phyloP scores from a whole-genome alignment of 2,888 invertebrate genomes.

The Drosophila peninsularis region DNA sequence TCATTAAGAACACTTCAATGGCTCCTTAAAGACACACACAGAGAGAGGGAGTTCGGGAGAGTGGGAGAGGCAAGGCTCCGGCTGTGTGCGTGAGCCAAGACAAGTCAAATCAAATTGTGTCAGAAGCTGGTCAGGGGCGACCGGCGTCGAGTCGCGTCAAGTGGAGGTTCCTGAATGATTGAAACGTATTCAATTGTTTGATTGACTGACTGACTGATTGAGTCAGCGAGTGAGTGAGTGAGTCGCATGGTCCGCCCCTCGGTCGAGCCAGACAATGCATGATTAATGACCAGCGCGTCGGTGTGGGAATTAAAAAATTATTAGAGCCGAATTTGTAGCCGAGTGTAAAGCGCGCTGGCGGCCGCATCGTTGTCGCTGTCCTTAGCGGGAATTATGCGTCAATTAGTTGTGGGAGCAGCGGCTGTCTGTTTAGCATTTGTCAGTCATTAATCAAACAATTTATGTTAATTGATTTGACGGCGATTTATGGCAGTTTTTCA shows the following conservation, averaged over 20 bases:
- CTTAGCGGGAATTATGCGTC: slow-evolving; percentile 60
- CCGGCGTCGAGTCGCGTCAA: neutral
- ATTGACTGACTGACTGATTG: slow-evolving; percentile 41
- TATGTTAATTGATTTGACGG: slow-evolving; percentile 78
- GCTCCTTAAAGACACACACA: neutral
- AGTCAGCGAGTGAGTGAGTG: slow-evolving; percentile 38
- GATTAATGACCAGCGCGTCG: slow-evolving; percentile 62
- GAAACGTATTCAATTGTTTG: slow-evolving; percentile 79
- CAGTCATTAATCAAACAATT: slow-evolving; percentile 76
- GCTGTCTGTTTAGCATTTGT: slow-evolving; percentile 65
- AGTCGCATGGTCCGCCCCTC: slow-evolving; percentile 6
- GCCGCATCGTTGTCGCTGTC: slow-evolving; percentile 29
- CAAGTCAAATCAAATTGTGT: slow-evolving; percentile 69
- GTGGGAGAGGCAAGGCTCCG: neutral
- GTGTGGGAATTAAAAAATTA: slow-evolving; percentile 74
- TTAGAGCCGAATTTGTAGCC: slow-evolving; percentile 49
- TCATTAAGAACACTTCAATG: slow-evolving; percentile 47
- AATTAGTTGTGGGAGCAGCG: slow-evolving; percentile 56
- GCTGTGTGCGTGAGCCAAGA: slow-evolving; percentile 20
- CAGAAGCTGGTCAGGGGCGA: slow-evolving; percentile 28
- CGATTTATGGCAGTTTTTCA: slow-evolving; percentile 71
- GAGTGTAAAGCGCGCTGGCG: slow-evolving; percentile 44
- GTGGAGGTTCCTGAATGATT: slow-evolving; percentile 58
- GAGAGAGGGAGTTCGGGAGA: neutral
- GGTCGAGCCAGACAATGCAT: slow-evolving; percentile 58